Evolutionary conservation across 2,797 vertebrate genomes (phyloP).

Genomic region (Lutjanus campechanus): DNA sequence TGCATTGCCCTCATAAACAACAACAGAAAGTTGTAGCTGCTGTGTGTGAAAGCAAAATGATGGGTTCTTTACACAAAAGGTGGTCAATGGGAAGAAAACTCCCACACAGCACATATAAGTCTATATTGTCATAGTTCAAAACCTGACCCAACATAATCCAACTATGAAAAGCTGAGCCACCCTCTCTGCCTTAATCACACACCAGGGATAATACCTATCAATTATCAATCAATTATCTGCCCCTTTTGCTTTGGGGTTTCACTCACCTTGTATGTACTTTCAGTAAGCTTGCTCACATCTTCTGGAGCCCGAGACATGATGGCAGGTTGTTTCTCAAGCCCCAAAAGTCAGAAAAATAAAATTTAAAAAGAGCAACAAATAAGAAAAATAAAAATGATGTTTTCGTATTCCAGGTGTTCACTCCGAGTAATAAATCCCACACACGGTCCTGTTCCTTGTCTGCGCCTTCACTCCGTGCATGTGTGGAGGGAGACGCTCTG

Average conservation of each 20-base stretch:
- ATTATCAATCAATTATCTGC: background rate
- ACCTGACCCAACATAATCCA: no score
- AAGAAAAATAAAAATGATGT: background rate
- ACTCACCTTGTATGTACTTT: constrained; percentile 94
- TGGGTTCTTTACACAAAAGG: background rate
- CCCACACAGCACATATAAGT: no score
- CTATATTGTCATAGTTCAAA: no score
- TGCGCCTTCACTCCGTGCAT: constrained; percentile 43
- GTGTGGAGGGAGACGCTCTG: constrained; percentile 34
- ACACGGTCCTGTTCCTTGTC: constrained; percentile 26
- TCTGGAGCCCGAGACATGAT: constrained; percentile 92
- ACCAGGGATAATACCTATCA: background rate
- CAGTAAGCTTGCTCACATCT: constrained; percentile 93
- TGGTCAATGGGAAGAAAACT: no score
- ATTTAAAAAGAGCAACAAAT: background rate
- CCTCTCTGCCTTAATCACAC: background rate
- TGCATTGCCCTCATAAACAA: constrained; percentile 6
- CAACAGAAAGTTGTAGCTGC: constrained; percentile 26
- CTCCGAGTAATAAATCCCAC: constrained; percentile 39
- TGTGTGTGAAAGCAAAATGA: background rate
- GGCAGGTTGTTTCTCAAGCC: constrained; percentile 45
- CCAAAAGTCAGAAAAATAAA: background rate
- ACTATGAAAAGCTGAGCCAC: no score
- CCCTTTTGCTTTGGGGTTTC: background rate
- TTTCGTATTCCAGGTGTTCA: constrained; percentile 48